These are phyloP conservation scores for Gasterosteus aculeatus DNA, from an alignment of 2,113 vertebrate species.

Conservation along the genomic window DNA sequence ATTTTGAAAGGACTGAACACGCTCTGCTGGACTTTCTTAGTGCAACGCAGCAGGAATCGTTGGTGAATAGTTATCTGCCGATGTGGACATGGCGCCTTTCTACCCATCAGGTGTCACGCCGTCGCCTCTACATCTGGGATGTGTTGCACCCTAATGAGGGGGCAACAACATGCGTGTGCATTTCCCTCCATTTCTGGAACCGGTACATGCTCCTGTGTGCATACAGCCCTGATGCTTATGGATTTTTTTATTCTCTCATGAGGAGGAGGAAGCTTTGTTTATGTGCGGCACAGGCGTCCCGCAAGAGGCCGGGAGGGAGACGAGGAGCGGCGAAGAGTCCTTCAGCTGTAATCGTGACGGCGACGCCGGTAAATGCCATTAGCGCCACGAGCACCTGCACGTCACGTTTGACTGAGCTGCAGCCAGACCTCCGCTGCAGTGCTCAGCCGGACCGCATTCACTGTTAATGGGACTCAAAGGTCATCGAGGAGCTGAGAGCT, in stretches of 20 bases:
- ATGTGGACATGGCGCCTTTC: not conserved
- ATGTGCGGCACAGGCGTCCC: no score
- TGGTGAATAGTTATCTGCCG: not conserved
- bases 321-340: no score
- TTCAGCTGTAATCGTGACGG: not conserved
- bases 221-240: not conserved
- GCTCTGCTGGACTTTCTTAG: not conserved
- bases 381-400: no score
- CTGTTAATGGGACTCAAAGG: conserved; percentile 31
- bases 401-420: conserved; percentile 19
- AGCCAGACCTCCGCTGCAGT: not conserved
- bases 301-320: no score
- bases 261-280: no score
- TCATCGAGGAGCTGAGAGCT: conserved; percentile 33
- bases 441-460: not conserved
- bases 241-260: no score
- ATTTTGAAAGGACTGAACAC: no score
- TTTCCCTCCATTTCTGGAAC: not conserved
- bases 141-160: not conserved
- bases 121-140: not conserved
- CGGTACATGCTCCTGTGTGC: not conserved
- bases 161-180: not conserved
- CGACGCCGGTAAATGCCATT: no score
- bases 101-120: not conserved
- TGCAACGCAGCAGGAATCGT: not conserved